Base-by-base conservation (phyloP, 2,797 vertebrate genomes). In the Momotus momota region DNA sequence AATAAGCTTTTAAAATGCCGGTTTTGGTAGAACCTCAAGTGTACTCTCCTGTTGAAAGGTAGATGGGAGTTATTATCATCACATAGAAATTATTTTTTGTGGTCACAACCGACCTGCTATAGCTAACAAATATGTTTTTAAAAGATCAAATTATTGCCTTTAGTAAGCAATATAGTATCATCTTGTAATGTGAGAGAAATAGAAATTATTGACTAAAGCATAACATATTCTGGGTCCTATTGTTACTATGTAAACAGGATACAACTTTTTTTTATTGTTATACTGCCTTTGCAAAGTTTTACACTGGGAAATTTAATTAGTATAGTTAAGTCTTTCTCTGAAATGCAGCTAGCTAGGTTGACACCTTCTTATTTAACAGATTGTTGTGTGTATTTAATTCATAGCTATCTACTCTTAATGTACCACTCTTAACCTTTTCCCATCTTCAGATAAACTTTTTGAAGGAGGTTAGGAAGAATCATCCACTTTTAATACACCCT, bases 1-100 rank as follows among this genome's bases (percentile, higher is more conserved):
- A 45, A 62, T 8, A 86, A 73, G 60, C 10, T 93, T 96, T 93
- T 90, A 67, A 94, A 94, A 73, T 69, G n/a, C 10, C 60, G 58
- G 20, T 90, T 95, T 94, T 89, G 18, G 43, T 62, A 82, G 64
- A 95, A 77, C 49, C 40, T 92, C 12, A 46, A 40, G 48, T 77
- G 71, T 67, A 85, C 38, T 62, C 45, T 14, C 19, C 7, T 40
- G 26, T 49, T 91, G 54, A 95, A 89, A 92, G 46, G 40, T 25
- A 93, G 48, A 87, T 41, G 73, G 31, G 51, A 29, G 27, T 70
- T 86, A 49, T 73, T 94, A 81, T 60, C 88, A 51, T 25, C 80
- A 66, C 22, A 75, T 38, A 22, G 43, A 86, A 82, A 77, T 73
- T 57, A 21, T 7, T n/a, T 70, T 1, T 25, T 35, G 35, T 61